These are phyloP conservation scores for Aegotheles bennettii DNA, from an alignment of 2,113 vertebrate genomes.

Conservation along the genomic window DNA sequence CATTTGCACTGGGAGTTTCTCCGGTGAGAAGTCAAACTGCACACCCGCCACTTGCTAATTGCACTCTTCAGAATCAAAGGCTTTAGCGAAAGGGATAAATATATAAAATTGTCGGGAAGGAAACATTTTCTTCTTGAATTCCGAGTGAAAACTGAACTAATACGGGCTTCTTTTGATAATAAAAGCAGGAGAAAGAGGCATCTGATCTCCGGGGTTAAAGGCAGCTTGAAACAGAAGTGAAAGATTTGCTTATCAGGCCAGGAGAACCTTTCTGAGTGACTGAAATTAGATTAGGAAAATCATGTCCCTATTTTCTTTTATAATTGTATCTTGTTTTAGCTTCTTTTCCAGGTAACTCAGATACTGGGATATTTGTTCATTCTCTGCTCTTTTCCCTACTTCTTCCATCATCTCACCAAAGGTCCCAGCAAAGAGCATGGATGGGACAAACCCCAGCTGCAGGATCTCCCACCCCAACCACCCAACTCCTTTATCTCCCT, in stretches of 20 bases:
- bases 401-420: not conserved
- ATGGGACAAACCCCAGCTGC: accelerated
- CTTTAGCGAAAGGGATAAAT: constrained; percentile 64
- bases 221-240: not conserved
- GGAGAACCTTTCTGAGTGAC: not conserved
- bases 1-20: not conserved
- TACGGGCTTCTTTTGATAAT: not conserved
- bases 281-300: constrained; percentile 22
- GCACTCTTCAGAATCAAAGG: constrained; percentile 49
- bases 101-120: constrained; percentile 21
- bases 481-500: not conserved
- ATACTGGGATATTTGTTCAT: not conserved
- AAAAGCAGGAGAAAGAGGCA: not conserved
- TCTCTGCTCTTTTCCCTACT: not conserved
- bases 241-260: not conserved
- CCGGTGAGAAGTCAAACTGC: constrained; percentile 19
- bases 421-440: not conserved
- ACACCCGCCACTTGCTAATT: constrained; percentile 32
- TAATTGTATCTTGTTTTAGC: not conserved
- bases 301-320: not conserved
- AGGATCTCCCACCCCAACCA: accelerated
- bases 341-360: not conserved
- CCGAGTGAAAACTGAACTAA: constrained; percentile 1
- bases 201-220: constrained; percentile 10
- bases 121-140: constrained; percentile 41